These are phyloP conservation scores for Champsocephalus esox DNA, from an alignment of 2,797 vertebrate species.

Conservation along the genomic window DNA sequence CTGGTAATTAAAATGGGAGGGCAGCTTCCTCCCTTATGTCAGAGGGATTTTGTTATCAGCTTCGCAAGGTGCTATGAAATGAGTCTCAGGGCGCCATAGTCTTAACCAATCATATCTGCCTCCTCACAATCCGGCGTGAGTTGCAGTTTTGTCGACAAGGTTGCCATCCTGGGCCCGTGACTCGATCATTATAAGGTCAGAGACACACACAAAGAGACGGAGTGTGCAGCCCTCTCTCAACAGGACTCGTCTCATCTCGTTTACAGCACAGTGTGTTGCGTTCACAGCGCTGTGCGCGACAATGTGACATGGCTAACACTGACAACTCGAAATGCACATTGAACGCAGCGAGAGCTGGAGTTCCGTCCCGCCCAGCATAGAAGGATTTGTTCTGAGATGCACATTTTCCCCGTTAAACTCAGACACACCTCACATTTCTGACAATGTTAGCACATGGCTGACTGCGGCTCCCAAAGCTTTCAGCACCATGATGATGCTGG, in stretches of 20 bases:
- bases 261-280: conserved; percentile 79
- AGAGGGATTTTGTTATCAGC: conserved; percentile 81
- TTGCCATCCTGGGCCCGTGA: conserved; percentile 56
- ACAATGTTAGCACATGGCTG: conserved; percentile 64
- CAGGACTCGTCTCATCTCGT: conserved; percentile 81
- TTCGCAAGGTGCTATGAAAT: conserved; percentile 66
- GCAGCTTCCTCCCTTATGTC: conserved; percentile 69
- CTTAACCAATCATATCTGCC: conserved; percentile 58
- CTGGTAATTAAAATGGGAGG: conserved; percentile 82
- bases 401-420: conserved; percentile 53
- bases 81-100: conserved; percentile 55
- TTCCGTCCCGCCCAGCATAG: conserved; percentile 12
- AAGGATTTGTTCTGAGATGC: conserved; percentile 62
- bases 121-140: conserved; percentile 57
- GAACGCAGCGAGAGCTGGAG: conserved; percentile 46
- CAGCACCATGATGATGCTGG: conserved; percentile 64
- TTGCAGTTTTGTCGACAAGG: conserved; percentile 68
- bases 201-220: conserved; percentile 64
- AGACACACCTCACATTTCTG: conserved; percentile 49
- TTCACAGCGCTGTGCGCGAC: conserved; percentile 61
- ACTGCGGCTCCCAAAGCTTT: conserved; percentile 51
- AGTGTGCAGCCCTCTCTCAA: conserved; percentile 75
- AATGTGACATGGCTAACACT: conserved; percentile 65
- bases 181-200: conserved; percentile 83
- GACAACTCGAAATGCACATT: conserved; percentile 73